Percentiles rank a stretch among this genome's conserved stretches.
Evolutionary conservation across 2,797 vertebrate species (phyloP).

Genomic region (Petrocephalus schoutedeni): DNA sequence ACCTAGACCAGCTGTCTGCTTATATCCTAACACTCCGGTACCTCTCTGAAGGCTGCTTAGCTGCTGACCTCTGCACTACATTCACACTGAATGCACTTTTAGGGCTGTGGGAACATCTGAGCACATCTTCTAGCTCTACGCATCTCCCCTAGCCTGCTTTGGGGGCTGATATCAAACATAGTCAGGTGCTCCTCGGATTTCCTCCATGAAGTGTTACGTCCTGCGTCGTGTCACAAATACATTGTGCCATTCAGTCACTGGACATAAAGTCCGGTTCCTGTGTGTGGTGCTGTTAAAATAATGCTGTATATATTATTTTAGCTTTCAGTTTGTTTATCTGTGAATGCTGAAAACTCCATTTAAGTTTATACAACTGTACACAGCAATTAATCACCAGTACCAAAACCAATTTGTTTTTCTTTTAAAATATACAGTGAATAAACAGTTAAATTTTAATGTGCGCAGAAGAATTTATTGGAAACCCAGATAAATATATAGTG

Average conservation of each 20-base stretch:
- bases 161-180: not conserved
- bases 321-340: not conserved
- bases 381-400: not conserved
- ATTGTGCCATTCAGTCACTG: not conserved
- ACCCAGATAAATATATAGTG: not conserved
- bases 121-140: not conserved
- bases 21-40: not conserved
- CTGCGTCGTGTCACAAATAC: not conserved
- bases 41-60: not conserved
- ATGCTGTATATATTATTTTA: not conserved
- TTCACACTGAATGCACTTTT: not conserved
- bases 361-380: not conserved
- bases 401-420: slow-evolving; percentile 1
- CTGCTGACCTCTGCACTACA: not conserved
- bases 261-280: not conserved
- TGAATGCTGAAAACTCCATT: not conserved
- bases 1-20: not conserved
- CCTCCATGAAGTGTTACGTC: not conserved
- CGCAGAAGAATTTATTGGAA: not conserved
- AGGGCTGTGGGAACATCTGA: not conserved
- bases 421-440: not conserved
- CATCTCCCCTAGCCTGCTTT: not conserved
- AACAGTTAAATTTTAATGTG: not conserved
- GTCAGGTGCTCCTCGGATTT: not conserved
- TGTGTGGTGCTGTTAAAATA: slow-evolving; percentile 6